Evolutionary conservation across 2,113 vertebrate species (phyloP).

Genomic region (Rhipidura dahli): DNA sequence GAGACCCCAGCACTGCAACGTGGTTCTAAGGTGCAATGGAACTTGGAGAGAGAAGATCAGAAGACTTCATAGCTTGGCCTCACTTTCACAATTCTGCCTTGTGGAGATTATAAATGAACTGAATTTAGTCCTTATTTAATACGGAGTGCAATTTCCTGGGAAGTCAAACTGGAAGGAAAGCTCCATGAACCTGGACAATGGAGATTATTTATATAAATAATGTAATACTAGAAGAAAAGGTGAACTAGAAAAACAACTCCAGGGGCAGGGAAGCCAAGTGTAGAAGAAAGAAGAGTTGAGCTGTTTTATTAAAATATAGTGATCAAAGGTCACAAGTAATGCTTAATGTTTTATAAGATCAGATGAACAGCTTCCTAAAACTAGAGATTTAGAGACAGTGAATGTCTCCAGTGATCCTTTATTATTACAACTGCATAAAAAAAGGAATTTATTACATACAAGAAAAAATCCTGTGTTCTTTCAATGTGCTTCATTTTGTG

Average conservation of each 20-base stretch:
- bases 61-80: background rate
- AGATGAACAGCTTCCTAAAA: background rate
- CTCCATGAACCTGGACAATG: background rate
- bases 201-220: constrained; percentile 15
- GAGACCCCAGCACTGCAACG: background rate
- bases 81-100: background rate
- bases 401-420: background rate
- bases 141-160: background rate
- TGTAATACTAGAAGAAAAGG: background rate
- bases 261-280: background rate
- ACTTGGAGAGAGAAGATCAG: background rate
- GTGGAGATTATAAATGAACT: background rate
- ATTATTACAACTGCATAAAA: background rate
- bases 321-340: background rate
- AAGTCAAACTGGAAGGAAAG: background rate
- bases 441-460: background rate
- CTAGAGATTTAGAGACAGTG: background rate
- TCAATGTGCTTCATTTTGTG: background rate
- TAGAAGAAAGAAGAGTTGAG: background rate
- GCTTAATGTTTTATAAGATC: background rate
- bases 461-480: background rate
- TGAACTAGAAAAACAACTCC: background rate
- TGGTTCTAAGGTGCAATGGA: background rate
- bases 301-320: background rate
- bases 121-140: constrained; percentile 6